Base-by-base conservation (phyloP, 2,113 vertebrate genomes). In the Stegastes partitus region DNA sequence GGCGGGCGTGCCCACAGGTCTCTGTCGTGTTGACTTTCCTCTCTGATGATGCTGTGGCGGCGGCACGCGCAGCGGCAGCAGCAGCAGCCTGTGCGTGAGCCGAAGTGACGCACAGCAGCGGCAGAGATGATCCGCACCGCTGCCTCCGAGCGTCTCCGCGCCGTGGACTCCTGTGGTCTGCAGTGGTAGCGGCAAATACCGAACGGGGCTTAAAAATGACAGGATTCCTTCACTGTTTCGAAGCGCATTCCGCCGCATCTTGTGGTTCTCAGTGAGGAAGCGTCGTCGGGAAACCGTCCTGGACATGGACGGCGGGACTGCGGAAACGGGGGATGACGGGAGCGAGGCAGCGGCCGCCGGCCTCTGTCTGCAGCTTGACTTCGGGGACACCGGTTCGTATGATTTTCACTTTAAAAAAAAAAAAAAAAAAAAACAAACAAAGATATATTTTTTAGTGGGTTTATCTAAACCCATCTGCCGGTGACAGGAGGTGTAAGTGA, bases 321-420 rank as follows among this genome's bases (percentile, higher is more conserved):
- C 87, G 61, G 79, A 70, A 67, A 50, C 51, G 63, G 68, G 67
- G 49, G 64, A 80, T 31, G 85, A 82, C 39, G 74, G 77, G 25
- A 73, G 82, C n/a, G 83, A 86, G 74, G 86, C 71, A 21, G 71
- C 69, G 19, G 75, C 66, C 28, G 62, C 54, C 15, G 76, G 80
- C 68, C 57, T 64, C 54, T 68, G 73, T 10, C 56, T 91, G 0
- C 91, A 88, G 61, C 86, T 92, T n/a, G 91, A 92, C 56, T 49
- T 81, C 45, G 85, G 23, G 23, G 88, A 93, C 71, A 19, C 58
- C 26, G 92, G 92, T 93, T 31, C 4, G 92, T 87, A 89, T 86
- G 21, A 28, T 16, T 44, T 15, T 57, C 7, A n/a, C 25, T 64
- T 5, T 23, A 15, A 14, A 42, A 42, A 14, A 42, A 39, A 39